Base-by-base conservation (phyloP, 2,113 vertebrate species). In the Entosphenus tridentatus region DNA sequence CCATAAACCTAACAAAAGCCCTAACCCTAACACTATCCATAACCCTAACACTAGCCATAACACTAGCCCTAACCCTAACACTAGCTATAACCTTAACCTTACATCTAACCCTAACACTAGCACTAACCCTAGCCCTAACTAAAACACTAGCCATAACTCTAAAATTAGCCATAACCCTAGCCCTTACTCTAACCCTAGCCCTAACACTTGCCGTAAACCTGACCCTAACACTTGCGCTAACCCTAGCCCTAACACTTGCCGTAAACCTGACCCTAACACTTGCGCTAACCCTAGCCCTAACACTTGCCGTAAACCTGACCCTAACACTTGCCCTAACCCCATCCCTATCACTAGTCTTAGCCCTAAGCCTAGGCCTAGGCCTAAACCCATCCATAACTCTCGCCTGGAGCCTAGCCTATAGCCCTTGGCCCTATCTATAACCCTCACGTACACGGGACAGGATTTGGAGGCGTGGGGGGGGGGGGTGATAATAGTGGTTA, bases 21-120 rank as follows among this genome's bases (percentile, higher is more conserved):
- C 6, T 69, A 69, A 69, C 68, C 68, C 68, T 69, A 69, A 69
- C 11, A 54, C 68, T 69, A 69, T 5, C 68, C 68, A 6, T 69
- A 69, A 69, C 68, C 68, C 68, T 69, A 39, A 69, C 18, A 2
- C 18, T 69, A 69, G 2, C 18, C 1, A 2, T 54, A 39, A 3
- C 67, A 3, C 3, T 68, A 68, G 3, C 12, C 67, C 67, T 68
- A 68, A 21, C 21, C 2, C 21, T 21, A 21, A 21, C 2, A 21
- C 3, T 21, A 21, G 21, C 21, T 3, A 3, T 21, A 21, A 21
- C 21, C 21, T 3, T 3, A 21, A 3, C 21, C 21, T n/a, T n/a
- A n/a, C n/a, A n/a, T n/a, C 21, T 21, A 1, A 2, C 21, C 3
- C 21, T 21, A 21, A 21, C 21, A 3, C 21, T 21, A 21, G 21